phyloP scores from a whole-genome alignment of 2,113 vertebrate genomes.

The Pseudopodoces humilis region DNA sequence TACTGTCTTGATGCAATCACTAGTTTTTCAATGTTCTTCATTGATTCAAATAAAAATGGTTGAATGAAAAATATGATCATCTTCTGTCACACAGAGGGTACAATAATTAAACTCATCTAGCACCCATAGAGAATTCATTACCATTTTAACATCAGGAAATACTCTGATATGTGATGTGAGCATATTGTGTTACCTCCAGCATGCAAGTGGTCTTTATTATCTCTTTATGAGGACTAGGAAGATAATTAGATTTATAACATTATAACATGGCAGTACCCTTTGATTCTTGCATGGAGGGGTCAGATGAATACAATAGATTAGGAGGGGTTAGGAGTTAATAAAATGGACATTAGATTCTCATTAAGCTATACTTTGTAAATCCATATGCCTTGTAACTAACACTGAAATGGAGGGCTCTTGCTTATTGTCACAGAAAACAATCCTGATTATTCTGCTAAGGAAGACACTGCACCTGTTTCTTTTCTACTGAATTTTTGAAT shows the following conservation, averaged over 20 bases:
- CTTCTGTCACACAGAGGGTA: not conserved
- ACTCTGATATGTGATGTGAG: not conserved
- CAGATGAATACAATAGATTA: not conserved
- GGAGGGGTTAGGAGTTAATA: not conserved
- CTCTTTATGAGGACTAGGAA: conserved; percentile 14
- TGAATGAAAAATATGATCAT: not conserved
- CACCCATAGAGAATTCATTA: not conserved
- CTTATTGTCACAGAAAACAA: not conserved
- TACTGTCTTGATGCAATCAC: not conserved
- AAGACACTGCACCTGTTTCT: not conserved
- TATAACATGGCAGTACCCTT: not conserved
- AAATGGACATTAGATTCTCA: not conserved
- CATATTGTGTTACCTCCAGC: not conserved
- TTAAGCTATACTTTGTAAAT: not conserved
- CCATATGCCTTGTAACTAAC: not conserved
- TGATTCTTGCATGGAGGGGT: not conserved
- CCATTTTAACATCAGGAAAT: conserved; percentile 7
- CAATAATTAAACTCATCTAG: not conserved
- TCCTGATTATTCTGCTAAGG: not conserved
- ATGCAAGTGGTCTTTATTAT: not conserved
- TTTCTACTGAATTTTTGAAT: not conserved
- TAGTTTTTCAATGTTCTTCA: not conserved
- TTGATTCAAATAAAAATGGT: not conserved
- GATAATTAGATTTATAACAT: not conserved
- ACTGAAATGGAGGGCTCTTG: not conserved